Conservation (phyloP, 2,113 vertebrate species). For the Python bivittatus region DNA sequence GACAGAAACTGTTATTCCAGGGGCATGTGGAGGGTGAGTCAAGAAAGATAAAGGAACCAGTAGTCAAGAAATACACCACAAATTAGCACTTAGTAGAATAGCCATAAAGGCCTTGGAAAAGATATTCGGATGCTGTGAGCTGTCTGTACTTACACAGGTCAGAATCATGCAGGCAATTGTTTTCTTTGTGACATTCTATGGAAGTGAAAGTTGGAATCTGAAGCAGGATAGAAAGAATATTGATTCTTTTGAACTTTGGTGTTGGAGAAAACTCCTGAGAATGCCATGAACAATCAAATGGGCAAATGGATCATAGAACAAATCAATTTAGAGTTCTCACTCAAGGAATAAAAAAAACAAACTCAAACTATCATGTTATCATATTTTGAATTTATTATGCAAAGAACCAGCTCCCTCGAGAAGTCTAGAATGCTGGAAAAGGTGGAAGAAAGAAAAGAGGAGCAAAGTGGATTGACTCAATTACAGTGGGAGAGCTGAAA, state of each 20-base stretch:
- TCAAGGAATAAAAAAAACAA: neutral
- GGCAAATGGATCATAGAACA: neutral
- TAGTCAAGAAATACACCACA: neutral
- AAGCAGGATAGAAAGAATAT: neutral
- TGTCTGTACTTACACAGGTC: neutral
- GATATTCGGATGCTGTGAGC: neutral
- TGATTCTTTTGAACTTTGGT: neutral
- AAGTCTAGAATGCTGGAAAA: neutral
- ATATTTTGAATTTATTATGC: neutral
- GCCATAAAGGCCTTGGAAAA: neutral
- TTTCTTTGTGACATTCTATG: neutral
- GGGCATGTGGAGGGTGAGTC: neutral
- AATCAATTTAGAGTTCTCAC: neutral
- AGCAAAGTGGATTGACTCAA: neutral
- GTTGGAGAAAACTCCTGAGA: neutral
- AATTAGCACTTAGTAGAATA: neutral
- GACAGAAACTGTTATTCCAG: neutral
- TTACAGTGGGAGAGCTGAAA: neutral
- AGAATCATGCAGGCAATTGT: neutral
- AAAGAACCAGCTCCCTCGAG: neutral
- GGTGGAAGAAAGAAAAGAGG: neutral
- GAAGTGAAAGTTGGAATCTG: neutral
- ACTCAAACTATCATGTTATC: neutral
- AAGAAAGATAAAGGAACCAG: neutral
- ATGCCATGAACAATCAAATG: neutral